phyloP scores from a whole-genome alignment of 2,888 invertebrate species.

The Charanyca ferruginea region DNA sequence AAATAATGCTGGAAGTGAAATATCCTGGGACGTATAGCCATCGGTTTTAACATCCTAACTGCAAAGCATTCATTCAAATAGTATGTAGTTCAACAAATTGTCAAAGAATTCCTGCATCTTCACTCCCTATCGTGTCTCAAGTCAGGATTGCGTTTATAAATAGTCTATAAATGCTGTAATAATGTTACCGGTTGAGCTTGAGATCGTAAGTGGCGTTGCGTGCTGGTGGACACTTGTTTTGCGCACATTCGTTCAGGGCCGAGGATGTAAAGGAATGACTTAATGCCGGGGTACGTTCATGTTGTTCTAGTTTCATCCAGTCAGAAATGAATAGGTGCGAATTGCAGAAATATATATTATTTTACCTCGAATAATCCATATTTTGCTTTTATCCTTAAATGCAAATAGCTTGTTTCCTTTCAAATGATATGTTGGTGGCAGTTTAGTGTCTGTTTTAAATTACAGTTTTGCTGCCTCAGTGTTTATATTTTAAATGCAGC shows the following conservation, averaged over 20 bases:
- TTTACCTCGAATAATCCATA: slow-evolving; percentile 43
- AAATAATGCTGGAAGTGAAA: slow-evolving; percentile 16
- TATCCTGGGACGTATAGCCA: neutral
- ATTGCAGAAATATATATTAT: slow-evolving; percentile 30
- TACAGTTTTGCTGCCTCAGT: slow-evolving; percentile 13
- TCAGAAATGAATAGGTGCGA: slow-evolving; percentile 29
- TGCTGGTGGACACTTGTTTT: slow-evolving; percentile 64
- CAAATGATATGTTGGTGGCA: slow-evolving; percentile 9
- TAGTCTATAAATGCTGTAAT: slow-evolving; percentile 60
- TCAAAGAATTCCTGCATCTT: slow-evolving; percentile 46
- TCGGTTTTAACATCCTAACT: slow-evolving; percentile 5
- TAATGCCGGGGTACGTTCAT: slow-evolving; percentile 53
- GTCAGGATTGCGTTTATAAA: slow-evolving; percentile 62
- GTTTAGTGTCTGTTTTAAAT: slow-evolving; percentile 26
- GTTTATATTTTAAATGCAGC: slow-evolving; percentile 24
- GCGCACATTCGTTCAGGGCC: slow-evolving; percentile 46
- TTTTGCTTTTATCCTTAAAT: slow-evolving; percentile 46
- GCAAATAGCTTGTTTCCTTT: slow-evolving; percentile 44
- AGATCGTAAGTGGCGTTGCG: slow-evolving; percentile 63
- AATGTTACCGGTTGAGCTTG: slow-evolving; percentile 62
- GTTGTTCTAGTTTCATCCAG: slow-evolving; percentile 35
- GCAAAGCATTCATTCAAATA: slow-evolving; percentile 18
- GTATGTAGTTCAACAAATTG: slow-evolving; percentile 46
- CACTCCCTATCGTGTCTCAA: slow-evolving; percentile 40
- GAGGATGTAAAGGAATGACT: slow-evolving; percentile 61